Conservation (phyloP, 2,888 invertebrate species). For the Calliopum simillimum region DNA sequence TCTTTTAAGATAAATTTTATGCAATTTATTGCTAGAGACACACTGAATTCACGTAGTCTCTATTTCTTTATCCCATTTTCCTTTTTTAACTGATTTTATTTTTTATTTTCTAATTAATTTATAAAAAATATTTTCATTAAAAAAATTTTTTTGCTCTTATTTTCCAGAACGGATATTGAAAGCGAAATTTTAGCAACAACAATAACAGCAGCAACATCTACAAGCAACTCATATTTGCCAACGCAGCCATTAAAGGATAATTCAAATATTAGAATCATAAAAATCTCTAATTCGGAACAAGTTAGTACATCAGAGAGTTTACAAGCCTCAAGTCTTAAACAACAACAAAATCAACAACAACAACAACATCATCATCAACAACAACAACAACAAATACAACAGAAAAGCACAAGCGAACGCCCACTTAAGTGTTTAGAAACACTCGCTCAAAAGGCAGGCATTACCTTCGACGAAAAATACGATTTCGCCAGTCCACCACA, state of each 20-base stretch:
- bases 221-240: constrained; percentile 60
- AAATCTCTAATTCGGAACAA: constrained; percentile 56
- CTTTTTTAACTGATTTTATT: no score
- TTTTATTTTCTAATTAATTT: background rate
- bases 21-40: no score
- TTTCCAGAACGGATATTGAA: constrained; percentile 59
- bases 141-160: constrained; percentile 14
- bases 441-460: constrained; percentile 79
- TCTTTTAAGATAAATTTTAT: no score
- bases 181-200: constrained; percentile 40
- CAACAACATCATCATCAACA: constrained; percentile 51
- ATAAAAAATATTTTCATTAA: background rate
- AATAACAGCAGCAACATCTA: constrained; percentile 48
- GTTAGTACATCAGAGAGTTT: constrained; percentile 66
- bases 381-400: constrained; percentile 58
- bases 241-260: constrained; percentile 64
- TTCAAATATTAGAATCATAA: constrained; percentile 62
- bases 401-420: constrained; percentile 60
- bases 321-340: constrained; percentile 54
- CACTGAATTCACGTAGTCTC: no score
- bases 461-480: constrained; percentile 80
- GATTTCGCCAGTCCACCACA: constrained; percentile 72
- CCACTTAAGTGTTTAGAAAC: constrained; percentile 79
- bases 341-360: no score
- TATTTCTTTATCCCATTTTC: no score